Evolutionary conservation across 64 coral and sea anemone species (phyloP).

Genomic region (Montipora capricornis): DNA sequence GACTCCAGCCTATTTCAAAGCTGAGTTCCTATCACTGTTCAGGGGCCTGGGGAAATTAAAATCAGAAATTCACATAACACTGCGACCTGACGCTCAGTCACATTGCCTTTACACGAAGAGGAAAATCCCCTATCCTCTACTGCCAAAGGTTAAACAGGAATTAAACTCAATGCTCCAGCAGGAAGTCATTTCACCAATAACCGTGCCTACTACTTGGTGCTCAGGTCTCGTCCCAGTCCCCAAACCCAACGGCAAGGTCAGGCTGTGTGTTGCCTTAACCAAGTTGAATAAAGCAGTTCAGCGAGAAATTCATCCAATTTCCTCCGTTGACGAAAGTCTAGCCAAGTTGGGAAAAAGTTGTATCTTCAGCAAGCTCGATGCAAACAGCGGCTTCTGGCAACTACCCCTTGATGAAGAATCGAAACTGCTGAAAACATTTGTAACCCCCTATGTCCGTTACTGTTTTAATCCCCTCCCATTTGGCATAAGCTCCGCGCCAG

Average conservation of each 20-base stretch:
- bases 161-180: conserved; percentile 59
- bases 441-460: neutral
- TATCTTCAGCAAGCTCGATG: conserved; percentile 33
- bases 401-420: neutral
- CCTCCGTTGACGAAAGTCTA: conserved; percentile 50
- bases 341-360: conserved; percentile 8
- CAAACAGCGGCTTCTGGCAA: conserved; percentile 45
- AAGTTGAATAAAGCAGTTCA: neutral
- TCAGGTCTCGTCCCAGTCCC: conserved; percentile 43
- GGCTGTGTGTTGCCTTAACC: conserved; percentile 1
- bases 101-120: conserved; percentile 45
- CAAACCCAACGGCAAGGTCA: conserved; percentile 46
- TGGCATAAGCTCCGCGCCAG: conserved; percentile 28
- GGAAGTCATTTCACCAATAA: conserved; percentile 55
- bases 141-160: conserved; percentile 62
- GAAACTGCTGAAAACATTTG: conserved; percentile 13
- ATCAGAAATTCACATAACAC: neutral
- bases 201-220: conserved; percentile 30
- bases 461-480: conserved; percentile 46
- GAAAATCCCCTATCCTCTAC: conserved; percentile 4
- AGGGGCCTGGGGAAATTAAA: conserved; percentile 20
- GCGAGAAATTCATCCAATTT: conserved; percentile 25
- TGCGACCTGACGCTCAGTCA: conserved; percentile 47
- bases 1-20: conserved; percentile 9
- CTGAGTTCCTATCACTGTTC: conserved; percentile 41